A percentile compares a stretch with the other conserved stretches of the same genome.
Evolutionary conservation across 1,140 invertebrate genomes (phyloP).

Genomic region (Portunus trituberculatus): DNA sequence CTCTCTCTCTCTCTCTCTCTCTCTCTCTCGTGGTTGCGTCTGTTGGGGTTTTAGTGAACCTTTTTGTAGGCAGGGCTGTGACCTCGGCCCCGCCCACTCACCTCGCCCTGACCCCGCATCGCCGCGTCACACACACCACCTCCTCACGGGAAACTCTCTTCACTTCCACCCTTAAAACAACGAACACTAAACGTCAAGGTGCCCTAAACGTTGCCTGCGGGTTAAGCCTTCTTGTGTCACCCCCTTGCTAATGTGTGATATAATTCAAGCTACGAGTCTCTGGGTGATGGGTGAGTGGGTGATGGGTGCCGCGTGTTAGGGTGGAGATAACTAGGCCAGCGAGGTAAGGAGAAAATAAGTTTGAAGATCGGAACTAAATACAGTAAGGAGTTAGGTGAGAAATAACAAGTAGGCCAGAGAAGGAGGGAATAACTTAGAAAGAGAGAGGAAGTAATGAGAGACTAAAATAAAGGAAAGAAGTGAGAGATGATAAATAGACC

Average conservation of each 20-base stretch:
- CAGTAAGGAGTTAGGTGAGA: background rate
- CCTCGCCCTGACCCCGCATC: background rate
- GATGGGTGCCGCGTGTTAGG: background rate
- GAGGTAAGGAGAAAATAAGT: background rate
- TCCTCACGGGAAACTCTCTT: background rate
- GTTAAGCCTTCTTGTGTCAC: background rate
- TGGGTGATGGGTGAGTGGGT: background rate
- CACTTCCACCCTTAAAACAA: background rate
- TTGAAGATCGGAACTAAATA: background rate
- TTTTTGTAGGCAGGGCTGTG: background rate
- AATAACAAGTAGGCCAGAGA: background rate
- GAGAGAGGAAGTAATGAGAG: background rate
- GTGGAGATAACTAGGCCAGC: background rate
- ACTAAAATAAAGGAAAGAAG: background rate
- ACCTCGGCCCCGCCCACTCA: slow-evolving; percentile 13
- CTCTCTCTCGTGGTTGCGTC: background rate
- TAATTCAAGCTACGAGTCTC: background rate
- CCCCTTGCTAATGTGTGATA: background rate
- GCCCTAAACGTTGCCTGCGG: background rate
- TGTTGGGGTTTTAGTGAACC: background rate
- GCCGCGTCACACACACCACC: background rate
- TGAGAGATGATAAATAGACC: background rate
- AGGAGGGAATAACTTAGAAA: background rate
- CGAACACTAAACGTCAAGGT: background rate
- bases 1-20: background rate